Evolutionary conservation across 2,888 invertebrate species (phyloP).

Genomic region (Coelogynopora nodosa): DNA sequence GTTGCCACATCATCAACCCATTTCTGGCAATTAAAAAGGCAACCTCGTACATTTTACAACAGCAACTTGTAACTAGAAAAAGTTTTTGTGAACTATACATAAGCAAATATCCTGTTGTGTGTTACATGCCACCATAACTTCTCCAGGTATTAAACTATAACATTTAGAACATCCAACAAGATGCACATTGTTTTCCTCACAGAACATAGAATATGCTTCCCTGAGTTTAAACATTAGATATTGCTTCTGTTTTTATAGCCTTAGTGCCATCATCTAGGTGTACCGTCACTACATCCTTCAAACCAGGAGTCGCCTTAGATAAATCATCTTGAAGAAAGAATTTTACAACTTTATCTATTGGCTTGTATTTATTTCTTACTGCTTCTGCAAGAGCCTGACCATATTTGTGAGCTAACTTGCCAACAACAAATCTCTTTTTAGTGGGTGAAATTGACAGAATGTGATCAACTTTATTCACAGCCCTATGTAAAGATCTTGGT

Average conservation of each 20-base stretch:
- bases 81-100: slow-evolving; percentile 1
- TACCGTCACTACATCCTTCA: neutral
- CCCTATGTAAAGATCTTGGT: neutral
- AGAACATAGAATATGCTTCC: slow-evolving; percentile 25
- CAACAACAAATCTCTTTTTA: slow-evolving; percentile 13
- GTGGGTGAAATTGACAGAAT: slow-evolving; percentile 18
- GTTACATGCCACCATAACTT: neutral
- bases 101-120: slow-evolving; percentile 13
- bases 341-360: neutral
- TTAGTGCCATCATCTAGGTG: slow-evolving; percentile 18
- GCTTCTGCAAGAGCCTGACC: neutral
- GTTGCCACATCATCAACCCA: slow-evolving; percentile 24
- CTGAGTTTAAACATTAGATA: slow-evolving; percentile 14
- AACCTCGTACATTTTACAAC: neutral
- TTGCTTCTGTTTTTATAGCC: neutral
- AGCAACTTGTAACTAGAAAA: neutral
- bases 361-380: slow-evolving; percentile 18
- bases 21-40: neutral
- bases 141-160: neutral
- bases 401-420: slow-evolving; percentile 5
- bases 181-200: neutral
- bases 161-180: neutral
- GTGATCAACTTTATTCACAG: slow-evolving; percentile 4
- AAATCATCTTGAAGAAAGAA: slow-evolving; percentile 21
- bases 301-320: slow-evolving; percentile 18